Evolutionary conservation across 1,140 invertebrate genomes (phyloP).

Genomic region (Drosophila nannoptera): DNA sequence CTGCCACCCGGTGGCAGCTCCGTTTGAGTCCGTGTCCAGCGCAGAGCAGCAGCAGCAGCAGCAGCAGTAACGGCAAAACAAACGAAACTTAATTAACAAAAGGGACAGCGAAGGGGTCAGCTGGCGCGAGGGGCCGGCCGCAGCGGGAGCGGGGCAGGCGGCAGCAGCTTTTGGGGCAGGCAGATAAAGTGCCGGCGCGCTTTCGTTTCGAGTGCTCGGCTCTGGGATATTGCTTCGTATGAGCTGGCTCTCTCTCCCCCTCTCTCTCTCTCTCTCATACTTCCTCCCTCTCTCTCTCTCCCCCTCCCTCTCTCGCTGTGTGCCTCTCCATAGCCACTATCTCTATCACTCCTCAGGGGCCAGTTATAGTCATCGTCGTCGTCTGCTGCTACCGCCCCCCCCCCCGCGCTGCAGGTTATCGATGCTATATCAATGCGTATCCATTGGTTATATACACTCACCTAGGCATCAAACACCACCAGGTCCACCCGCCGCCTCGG

Average conservation of each 20-base stretch:
- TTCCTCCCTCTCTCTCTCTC: slow-evolving; percentile 2
- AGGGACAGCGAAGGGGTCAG: slow-evolving; percentile 25
- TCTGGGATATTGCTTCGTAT: slow-evolving; percentile 26
- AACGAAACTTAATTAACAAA: slow-evolving; percentile 60
- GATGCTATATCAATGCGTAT: slow-evolving; percentile 72
- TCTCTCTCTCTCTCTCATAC: slow-evolving; percentile 7
- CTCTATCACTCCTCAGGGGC: slow-evolving; percentile 45
- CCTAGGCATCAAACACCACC: slow-evolving; percentile 14
- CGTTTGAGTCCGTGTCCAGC: slow-evolving; percentile 32
- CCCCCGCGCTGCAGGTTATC: slow-evolving; percentile 34
- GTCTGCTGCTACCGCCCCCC: slow-evolving; percentile 5
- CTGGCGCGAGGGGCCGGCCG: background rate
- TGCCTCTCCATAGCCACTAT: slow-evolving; percentile 4
- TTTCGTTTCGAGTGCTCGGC: slow-evolving; percentile 26
- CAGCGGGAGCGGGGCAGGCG: background rate
- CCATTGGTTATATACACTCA: slow-evolving; percentile 58
- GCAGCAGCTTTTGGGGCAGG: background rate
- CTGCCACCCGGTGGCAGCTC: slow-evolving; percentile 11
- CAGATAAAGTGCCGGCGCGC: slow-evolving; percentile 2
- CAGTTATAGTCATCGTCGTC: slow-evolving; percentile 17
- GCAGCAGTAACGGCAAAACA: slow-evolving; percentile 30
- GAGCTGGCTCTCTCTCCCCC: slow-evolving; percentile 10
- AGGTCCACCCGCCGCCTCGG: background rate
- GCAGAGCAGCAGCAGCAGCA: slow-evolving; percentile 17
- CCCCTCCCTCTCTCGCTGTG: slow-evolving; percentile 1